These are phyloP conservation scores for Pampusana beccarii DNA, from an alignment of 2,113 vertebrate genomes.

Conservation along the genomic window DNA sequence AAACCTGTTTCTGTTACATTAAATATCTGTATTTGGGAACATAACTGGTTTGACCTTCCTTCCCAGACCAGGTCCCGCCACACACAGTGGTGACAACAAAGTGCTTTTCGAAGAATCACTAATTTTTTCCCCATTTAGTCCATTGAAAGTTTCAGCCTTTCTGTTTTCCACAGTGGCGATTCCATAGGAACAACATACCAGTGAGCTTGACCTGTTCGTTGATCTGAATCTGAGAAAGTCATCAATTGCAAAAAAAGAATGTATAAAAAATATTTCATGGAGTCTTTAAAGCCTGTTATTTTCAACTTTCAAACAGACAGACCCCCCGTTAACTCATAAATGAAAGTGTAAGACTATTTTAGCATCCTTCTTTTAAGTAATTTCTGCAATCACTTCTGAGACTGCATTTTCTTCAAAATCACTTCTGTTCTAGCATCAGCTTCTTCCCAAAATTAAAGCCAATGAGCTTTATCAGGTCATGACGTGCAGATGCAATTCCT, in stretches of 20 bases:
- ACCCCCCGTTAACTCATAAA: neutral
- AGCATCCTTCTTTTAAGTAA: neutral
- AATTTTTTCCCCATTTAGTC: neutral
- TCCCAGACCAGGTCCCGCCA: neutral
- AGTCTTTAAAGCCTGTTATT: neutral
- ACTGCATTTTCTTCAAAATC: neutral
- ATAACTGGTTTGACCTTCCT: neutral
- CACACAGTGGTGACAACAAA: neutral
- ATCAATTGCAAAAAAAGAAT: neutral
- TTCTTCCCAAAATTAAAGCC: neutral
- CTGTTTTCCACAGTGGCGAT: neutral
- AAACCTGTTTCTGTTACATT: neutral
- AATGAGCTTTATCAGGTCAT: neutral
- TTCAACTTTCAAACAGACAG: neutral
- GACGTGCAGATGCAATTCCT: neutral
- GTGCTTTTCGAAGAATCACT: neutral
- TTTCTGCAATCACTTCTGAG: fast-evolving
- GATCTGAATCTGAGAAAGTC: neutral
- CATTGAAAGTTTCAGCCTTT: neutral
- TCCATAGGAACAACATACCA: neutral
- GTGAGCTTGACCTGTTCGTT: neutral
- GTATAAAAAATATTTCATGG: neutral
- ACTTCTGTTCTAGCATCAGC: neutral
- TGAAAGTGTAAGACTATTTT: neutral
- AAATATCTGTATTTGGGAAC: neutral